A percentile compares a stretch with the other conserved stretches of the same genome.
Conservation (phyloP, 2,113 vertebrate species). For the Martes martes region DNA sequence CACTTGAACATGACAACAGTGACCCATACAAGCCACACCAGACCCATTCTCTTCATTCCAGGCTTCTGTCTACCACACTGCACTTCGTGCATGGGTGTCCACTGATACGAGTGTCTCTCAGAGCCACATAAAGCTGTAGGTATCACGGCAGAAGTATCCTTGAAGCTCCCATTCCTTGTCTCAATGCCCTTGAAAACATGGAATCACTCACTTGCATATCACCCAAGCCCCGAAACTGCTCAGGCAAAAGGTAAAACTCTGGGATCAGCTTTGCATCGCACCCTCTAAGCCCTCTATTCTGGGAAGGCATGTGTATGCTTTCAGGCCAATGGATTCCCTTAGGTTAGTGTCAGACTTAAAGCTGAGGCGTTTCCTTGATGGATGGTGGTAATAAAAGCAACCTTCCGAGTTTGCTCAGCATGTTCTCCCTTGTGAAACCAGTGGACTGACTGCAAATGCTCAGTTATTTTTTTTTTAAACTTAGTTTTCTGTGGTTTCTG, state of each 20-base stretch:
- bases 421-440: not conserved
- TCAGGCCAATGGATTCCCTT: not conserved
- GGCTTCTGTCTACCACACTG: not conserved
- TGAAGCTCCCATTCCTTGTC: not conserved
- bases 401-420: not conserved
- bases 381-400: not conserved
- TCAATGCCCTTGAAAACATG: not conserved
- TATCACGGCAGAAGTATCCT: not conserved
- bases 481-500: not conserved
- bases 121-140: not conserved
- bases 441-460: not conserved
- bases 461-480: not conserved
- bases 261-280: not conserved
- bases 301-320: not conserved
- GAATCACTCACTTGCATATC: not conserved
- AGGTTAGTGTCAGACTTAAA: not conserved
- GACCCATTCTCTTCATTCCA: not conserved
- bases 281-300: not conserved
- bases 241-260: not conserved
- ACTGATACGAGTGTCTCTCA: not conserved
- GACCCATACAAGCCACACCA: accelerated
- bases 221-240: not conserved
- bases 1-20: not conserved
- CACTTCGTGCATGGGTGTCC: not conserved
- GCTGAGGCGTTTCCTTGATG: not conserved